Evolutionary conservation across 2,888 invertebrate genomes (phyloP).

Genomic region (Aleiodes leptofemur): DNA sequence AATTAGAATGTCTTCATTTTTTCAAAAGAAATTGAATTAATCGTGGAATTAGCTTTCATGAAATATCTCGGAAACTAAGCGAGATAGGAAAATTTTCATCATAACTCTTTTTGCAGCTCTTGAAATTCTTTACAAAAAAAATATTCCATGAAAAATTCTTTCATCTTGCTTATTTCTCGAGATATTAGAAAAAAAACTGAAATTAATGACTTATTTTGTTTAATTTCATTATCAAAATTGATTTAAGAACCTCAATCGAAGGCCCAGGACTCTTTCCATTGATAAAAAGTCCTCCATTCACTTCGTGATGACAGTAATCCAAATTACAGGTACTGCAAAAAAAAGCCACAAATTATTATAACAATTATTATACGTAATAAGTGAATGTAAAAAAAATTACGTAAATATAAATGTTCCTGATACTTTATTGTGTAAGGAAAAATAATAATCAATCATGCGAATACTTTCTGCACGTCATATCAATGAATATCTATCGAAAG

Average conservation of each 20-base stretch:
- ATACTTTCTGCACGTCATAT: neutral
- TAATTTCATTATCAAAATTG: neutral
- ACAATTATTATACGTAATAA: too few species aligned
- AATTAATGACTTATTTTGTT: neutral
- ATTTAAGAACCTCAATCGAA: constrained; percentile 61
- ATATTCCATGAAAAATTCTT: too few species aligned
- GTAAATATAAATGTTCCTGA: neutral
- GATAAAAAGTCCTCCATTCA: constrained; percentile 51
- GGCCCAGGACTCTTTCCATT: constrained; percentile 67
- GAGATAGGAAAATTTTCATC: too few species aligned
- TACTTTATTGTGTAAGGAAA: neutral
- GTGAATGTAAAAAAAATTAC: neutral
- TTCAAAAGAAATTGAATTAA: too few species aligned
- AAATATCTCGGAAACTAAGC: too few species aligned
- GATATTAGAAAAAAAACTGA: neutral
- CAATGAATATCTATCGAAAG: neutral
- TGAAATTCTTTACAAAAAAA: too few species aligned
- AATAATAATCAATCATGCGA: neutral
- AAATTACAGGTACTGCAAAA: constrained; percentile 35
- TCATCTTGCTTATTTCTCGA: neutral
- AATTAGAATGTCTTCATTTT: too few species aligned
- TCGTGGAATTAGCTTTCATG: too few species aligned
- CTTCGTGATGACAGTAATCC: constrained; percentile 24
- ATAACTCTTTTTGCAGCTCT: too few species aligned
- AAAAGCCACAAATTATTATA: neutral